Evolutionary conservation across 2,888 invertebrate genomes (phyloP), one percentile per base, ranked within the genome.

Genomic region (Diachrysia chrysitis): DNA sequence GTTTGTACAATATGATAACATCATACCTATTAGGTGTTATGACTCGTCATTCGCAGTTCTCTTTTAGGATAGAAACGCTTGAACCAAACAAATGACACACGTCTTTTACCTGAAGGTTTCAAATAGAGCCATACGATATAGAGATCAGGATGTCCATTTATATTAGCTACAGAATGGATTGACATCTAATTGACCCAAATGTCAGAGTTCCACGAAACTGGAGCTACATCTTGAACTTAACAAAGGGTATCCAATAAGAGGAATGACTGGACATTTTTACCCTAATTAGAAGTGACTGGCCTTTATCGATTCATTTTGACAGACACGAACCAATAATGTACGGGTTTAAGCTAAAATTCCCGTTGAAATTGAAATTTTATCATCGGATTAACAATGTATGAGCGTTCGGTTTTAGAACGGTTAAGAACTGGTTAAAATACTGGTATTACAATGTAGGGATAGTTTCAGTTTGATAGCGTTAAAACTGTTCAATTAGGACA

Each of bases 241-340:
- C 77, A 68, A 75, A 73, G 80, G 83, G 76, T 73, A 71, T 72
- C 79, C 85, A 87, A 89, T 89, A 86, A 84, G 85, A 85, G 78
- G 81, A 83, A 87, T 87, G 88, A 87, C 87, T 85, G 81, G 82
- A 79, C 84, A 85, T 84, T 86, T 82, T 81, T 82, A 73, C 83
- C 76, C 71, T 82, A 84, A 86, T 86, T 85, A 85, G 78, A 69
- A 69, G 65, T 75, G 84, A 69, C 76, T 68, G 72, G 69, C 70
- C 70, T 71, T 71, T 72, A 73, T 68, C 65, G 78, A 82, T 81
- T 76, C 76, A 81, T 81, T 69, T 55, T 54, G 71, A 76, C 71
- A 71, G 68, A 55, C 59, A 65, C 63, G 67, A 72, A 80, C 76
- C 32, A 79, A 81, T 79, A 81, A 81, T 76, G 78, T 69, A 71